phyloP scores from a whole-genome alignment of 2,113 vertebrate species.

The Corvus moneduloides region DNA sequence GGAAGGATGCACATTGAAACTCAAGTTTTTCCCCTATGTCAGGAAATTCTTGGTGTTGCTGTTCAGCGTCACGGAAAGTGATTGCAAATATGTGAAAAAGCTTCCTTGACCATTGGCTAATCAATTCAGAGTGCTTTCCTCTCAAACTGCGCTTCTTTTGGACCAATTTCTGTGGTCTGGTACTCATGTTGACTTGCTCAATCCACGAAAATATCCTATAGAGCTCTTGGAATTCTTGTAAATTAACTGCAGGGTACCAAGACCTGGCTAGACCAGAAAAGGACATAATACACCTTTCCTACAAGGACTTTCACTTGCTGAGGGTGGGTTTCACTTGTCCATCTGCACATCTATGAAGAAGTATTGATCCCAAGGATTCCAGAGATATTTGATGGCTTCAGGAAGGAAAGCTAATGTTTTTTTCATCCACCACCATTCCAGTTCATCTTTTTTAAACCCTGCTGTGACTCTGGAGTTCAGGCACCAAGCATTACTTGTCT shows the following conservation, averaged over 20 bases:
- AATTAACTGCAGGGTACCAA: background rate
- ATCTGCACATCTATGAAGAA: background rate
- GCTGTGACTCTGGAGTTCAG: constrained; percentile 49
- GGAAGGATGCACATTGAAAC: background rate
- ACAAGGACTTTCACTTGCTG: background rate
- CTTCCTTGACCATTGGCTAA: background rate
- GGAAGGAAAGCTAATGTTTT: constrained; percentile 41
- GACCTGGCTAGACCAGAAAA: background rate
- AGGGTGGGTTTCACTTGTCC: background rate
- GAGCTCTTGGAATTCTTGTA: background rate
- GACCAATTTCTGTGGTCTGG: background rate
- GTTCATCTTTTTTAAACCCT: constrained; percentile 28
- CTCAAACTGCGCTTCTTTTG: background rate
- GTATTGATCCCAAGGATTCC: background rate
- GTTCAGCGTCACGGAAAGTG: background rate
- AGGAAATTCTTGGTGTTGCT: background rate
- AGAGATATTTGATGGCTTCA: constrained; percentile 1
- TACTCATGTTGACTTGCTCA: background rate
- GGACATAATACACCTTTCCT: background rate
- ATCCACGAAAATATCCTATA: background rate
- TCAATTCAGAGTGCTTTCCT: background rate
- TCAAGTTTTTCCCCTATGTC: background rate
- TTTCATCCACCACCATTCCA: constrained; percentile 18
- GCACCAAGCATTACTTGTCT: constrained; percentile 32
- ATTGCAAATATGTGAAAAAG: background rate